These are phyloP conservation scores for Dugesia japonica DNA, from an alignment of 2,888 invertebrate genomes.

Conservation along the genomic window DNA sequence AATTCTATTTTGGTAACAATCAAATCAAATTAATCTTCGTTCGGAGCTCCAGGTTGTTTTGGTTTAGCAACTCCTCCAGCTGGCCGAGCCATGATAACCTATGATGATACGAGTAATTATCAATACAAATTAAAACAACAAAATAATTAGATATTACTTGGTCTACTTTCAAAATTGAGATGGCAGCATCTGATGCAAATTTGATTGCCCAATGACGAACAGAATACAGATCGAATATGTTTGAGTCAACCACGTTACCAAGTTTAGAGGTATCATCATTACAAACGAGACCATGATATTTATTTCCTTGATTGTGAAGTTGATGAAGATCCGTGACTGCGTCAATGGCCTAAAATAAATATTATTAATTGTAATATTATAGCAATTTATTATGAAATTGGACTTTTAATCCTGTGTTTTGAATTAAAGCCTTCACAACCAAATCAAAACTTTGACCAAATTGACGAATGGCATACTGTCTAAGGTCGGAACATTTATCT, in stretches of 20 bases:
- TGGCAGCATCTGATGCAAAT: conserved; percentile 79
- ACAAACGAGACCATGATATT: conserved; percentile 69
- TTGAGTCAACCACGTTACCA: conserved; percentile 61
- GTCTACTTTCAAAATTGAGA: conserved; percentile 77
- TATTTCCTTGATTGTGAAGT: conserved; percentile 74
- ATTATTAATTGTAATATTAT: no score
- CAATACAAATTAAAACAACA: no score
- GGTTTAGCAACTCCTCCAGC: conserved; percentile 13
- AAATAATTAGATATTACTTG: no score
- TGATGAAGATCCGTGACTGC: conserved; percentile 73
- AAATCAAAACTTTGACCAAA: conserved; percentile 69
- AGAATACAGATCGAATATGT: conserved; percentile 59
- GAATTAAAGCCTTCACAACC: conserved; percentile 76
- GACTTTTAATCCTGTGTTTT: conserved; percentile 73
- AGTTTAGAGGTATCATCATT: conserved; percentile 56
- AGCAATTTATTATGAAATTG: no score
- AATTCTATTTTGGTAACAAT: no score
- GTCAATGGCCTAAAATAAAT: conserved; percentile 53
- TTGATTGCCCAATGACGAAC: conserved; percentile 82
- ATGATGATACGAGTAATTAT: no score
- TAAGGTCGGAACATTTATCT: conserved; percentile 72
- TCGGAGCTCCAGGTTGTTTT: background rate
- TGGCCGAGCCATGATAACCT: background rate
- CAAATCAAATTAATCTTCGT: background rate
- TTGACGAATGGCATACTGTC: conserved; percentile 87